Evolutionary conservation across 2,113 vertebrate genomes (phyloP).

Genomic region (Eptesicus fuscus): DNA sequence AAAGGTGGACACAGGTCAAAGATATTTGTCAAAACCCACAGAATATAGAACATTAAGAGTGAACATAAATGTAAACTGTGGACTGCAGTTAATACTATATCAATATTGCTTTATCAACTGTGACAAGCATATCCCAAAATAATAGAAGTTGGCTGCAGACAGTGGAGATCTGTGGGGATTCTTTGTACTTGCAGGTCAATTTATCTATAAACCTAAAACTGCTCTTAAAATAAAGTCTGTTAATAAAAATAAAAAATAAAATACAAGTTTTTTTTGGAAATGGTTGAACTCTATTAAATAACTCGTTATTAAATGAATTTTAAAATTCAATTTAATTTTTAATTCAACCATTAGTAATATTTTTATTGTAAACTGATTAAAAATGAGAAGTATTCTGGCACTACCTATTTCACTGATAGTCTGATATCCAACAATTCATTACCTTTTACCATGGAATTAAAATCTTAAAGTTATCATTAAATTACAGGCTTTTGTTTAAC

Average conservation of each 20-base stretch:
- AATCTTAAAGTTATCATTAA: background rate
- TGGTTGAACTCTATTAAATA: background rate
- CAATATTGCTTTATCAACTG: background rate
- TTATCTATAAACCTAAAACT: constrained; percentile 18
- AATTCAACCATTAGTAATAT: background rate
- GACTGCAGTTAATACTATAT: background rate
- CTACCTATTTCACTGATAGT: background rate
- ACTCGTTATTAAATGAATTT: background rate
- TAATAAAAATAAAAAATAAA: background rate
- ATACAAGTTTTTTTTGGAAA: background rate
- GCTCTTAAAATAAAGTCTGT: background rate
- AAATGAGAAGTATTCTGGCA: background rate
- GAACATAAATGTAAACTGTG: background rate
- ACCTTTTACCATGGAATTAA: background rate
- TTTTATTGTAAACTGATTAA: background rate
- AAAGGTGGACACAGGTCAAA: background rate
- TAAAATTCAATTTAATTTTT: constrained; percentile 25
- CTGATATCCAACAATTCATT: background rate
- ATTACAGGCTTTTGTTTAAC: background rate
- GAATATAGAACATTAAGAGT: background rate
- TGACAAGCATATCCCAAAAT: background rate
- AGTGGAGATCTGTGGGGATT: background rate
- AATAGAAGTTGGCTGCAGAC: background rate
- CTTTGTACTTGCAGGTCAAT: background rate
- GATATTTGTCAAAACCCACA: background rate